phyloP scores from a whole-genome alignment of 1,140 invertebrate species.

The Drosophila micromelanica region DNA sequence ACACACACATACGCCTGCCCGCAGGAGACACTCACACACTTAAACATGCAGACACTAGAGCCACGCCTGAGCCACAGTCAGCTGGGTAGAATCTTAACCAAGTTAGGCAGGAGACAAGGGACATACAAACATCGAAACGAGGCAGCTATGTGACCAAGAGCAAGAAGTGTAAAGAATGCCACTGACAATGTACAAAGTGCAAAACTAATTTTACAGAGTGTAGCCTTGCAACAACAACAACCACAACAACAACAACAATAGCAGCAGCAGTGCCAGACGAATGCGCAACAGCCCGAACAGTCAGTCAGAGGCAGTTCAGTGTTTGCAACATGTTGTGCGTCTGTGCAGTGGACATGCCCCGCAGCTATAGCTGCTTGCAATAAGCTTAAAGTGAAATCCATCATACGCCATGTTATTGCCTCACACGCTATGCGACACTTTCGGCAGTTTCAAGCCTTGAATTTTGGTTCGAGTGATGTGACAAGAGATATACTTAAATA shows the following conservation, averaged over 20 bases:
- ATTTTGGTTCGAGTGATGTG: too few species aligned
- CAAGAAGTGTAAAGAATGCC: slow-evolving; percentile 81
- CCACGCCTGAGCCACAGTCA: slow-evolving; percentile 26
- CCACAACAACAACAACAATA: slow-evolving; percentile 22
- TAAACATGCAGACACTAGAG: background rate
- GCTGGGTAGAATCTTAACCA: slow-evolving; percentile 37
- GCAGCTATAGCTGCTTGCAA: slow-evolving; percentile 10
- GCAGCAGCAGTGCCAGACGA: slow-evolving; percentile 26
- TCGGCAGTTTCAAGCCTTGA: background rate
- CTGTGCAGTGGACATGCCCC: slow-evolving; percentile 21
- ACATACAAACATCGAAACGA: slow-evolving; percentile 39
- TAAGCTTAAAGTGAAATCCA: slow-evolving; percentile 62
- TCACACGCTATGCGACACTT: background rate
- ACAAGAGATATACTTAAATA: too few species aligned
- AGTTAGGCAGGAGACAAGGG: slow-evolving; percentile 25
- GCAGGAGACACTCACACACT: slow-evolving; percentile 12
- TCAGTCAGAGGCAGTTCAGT: slow-evolving; percentile 33
- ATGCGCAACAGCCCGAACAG: slow-evolving; percentile 46
- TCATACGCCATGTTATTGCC: slow-evolving; percentile 64
- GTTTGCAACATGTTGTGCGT: slow-evolving; percentile 60
- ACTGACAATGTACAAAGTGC: slow-evolving; percentile 83
- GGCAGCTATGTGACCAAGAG: slow-evolving; percentile 34
- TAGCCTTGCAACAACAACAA: slow-evolving; percentile 46
- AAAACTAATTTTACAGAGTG: slow-evolving; percentile 83
- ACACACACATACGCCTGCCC: slow-evolving; percentile 13